Base-by-base conservation (phyloP, 2,113 vertebrate genomes). In the Seriola quinqueradiata region DNA sequence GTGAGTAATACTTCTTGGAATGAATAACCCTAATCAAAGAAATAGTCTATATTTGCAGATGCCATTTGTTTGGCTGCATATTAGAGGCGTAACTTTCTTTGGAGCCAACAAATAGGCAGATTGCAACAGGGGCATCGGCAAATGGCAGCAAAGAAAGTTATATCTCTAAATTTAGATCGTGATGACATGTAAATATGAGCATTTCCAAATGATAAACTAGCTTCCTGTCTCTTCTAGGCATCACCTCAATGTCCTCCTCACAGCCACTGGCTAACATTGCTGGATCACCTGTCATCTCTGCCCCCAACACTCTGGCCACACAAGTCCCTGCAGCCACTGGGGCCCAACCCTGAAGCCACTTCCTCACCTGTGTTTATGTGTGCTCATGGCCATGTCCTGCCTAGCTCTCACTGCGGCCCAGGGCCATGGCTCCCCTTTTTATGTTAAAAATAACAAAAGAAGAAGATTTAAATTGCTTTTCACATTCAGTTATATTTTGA, bases 251-350 rank as follows among this genome's bases (percentile, higher is more conserved):
- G 96, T 90, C 95, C 77, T 91, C 94, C 75, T 89, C 95, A 48
- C 96, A 97, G 95, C 96, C 96, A 8, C 85, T 96, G 72, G 94
- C 94, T 78, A 94, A 93, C 92, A 95, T 96, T 58, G 95, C 95
- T 67, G 95, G 95, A 71, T 96, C 96, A 11, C 96, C 96, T 0
- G 93, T 96, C 94, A 96, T 97, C 93, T 95, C 96, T 87, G 95
- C 95, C 81, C 95, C 96, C 8, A 96, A 95, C 84, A 92, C 96
- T 69, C 89, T 96, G 94, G 96, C 95, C 61, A 95, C 96, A 79
- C 96, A 96, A 85, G 95, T 96, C 78, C 95, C 96, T 3, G 93
- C 95, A 17, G 91, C 95, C 64, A 92, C 96, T 17, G 95, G 96
- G 85, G 92, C 93, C 32, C 96, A 96, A 90, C 95, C 96, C 90